Evolutionary conservation across 2,113 vertebrate species (phyloP).

Genomic region (Ifrita kowaldi): DNA sequence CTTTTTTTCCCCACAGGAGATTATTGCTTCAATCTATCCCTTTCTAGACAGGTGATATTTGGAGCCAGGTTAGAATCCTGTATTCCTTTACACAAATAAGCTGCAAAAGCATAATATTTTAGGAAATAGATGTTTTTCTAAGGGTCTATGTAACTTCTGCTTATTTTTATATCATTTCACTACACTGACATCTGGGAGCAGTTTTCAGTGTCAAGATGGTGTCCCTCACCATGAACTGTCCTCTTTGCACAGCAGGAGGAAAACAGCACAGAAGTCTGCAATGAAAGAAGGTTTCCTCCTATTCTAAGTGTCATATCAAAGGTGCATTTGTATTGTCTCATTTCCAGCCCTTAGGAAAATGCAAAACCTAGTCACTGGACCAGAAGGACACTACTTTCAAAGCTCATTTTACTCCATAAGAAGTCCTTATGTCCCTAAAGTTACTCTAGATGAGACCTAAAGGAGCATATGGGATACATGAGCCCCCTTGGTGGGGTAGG

Average conservation of each 20-base stretch:
- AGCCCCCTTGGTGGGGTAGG: background rate
- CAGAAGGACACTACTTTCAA: background rate
- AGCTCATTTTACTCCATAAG: background rate
- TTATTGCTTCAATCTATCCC: background rate
- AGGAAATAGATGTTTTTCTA: background rate
- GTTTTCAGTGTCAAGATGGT: background rate
- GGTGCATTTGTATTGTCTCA: background rate
- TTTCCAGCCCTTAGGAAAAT: background rate
- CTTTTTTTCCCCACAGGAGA: background rate
- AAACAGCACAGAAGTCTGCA: background rate
- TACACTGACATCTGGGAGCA: background rate
- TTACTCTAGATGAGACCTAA: background rate
- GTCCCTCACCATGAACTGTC: background rate
- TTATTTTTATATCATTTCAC: background rate
- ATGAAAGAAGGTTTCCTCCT: background rate
- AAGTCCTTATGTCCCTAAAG: background rate
- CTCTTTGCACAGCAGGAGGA: background rate
- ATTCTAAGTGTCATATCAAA: background rate
- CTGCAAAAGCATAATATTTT: background rate
- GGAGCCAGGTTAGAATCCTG: background rate
- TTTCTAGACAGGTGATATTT: background rate
- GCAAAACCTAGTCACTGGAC: background rate
- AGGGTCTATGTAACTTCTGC: background rate
- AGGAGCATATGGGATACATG: background rate
- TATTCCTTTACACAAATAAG: background rate